Percentiles rank a stretch among this genome's conserved stretches.
phyloP scores from a whole-genome alignment of 2,888 invertebrate genomes.

The Horisme vitalbata region DNA sequence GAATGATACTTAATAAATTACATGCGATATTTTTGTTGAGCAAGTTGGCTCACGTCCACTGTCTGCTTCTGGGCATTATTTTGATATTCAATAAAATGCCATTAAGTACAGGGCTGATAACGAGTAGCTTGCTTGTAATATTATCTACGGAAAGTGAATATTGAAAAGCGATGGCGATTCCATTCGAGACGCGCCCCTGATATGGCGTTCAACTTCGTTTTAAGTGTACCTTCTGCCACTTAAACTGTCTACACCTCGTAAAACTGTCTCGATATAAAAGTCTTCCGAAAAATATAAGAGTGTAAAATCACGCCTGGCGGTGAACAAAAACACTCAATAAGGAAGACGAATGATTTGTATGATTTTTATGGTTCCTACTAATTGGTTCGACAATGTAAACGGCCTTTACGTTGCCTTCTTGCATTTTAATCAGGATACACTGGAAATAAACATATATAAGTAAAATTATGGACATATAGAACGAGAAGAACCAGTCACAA shows the following conservation, averaged over 20 bases:
- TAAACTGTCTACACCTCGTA: constrained; percentile 69
- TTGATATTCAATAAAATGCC: constrained; percentile 57
- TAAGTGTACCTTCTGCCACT: constrained; percentile 51
- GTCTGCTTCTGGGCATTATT: constrained; percentile 58
- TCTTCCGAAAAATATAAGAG: constrained; percentile 58
- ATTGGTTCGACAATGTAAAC: constrained; percentile 75
- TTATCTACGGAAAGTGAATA: constrained; percentile 36
- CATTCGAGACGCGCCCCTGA: constrained; percentile 39
- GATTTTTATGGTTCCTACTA: constrained; percentile 73
- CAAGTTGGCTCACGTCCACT: constrained; percentile 74
- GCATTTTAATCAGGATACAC: constrained; percentile 74
- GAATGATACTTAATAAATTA: constrained; percentile 78
- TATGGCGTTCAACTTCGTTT: constrained; percentile 50
- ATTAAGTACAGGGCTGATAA: constrained; percentile 46
- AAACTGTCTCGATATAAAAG: constrained; percentile 65
- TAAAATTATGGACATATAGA: constrained; percentile 71
- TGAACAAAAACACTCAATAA: constrained; percentile 59
- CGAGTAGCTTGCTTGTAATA: constrained; percentile 29
- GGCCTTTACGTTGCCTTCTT: constrained; percentile 65
- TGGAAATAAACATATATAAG: constrained; percentile 69
- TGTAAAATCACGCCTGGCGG: constrained; percentile 55
- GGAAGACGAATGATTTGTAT: constrained; percentile 69
- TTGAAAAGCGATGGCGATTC: constrained; percentile 31
- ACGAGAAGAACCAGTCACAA: constrained; percentile 79
- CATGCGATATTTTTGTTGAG: constrained; percentile 75